Percentiles rank a stretch among this genome's conserved stretches.
phyloP scores from a whole-genome alignment of 2,113 vertebrate genomes.

The Phalacrocorax carbo region DNA sequence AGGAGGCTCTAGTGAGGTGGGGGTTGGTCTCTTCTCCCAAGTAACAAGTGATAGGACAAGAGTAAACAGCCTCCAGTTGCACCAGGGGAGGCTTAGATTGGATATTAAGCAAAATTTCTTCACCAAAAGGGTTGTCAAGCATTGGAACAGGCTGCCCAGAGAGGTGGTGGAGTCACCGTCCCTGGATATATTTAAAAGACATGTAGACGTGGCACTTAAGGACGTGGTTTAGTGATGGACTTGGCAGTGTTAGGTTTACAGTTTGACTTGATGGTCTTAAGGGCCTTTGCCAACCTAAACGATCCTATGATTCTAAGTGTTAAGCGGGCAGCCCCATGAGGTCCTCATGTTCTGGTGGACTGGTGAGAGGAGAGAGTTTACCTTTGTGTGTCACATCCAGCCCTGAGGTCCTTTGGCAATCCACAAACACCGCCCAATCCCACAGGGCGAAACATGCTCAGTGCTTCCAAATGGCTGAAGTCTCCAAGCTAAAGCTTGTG shows the following conservation, averaged over 20 bases:
- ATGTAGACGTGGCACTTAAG: neutral
- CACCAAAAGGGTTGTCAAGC: too few species aligned
- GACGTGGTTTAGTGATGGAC: neutral
- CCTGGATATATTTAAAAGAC: neutral
- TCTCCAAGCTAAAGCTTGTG: neutral
- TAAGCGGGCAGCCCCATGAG: rapidly evolving
- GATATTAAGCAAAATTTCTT: too few species aligned
- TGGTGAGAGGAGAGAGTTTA: neutral
- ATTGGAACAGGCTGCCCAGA: neutral
- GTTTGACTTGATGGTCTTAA: neutral
- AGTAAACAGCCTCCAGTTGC: too few species aligned
- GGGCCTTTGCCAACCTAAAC: neutral
- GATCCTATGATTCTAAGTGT: neutral
- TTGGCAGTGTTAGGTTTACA: neutral
- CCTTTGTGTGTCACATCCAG: neutral
- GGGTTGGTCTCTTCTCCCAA: too few species aligned
- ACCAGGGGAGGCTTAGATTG: too few species aligned
- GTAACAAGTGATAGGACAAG: too few species aligned
- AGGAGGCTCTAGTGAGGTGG: too few species aligned
- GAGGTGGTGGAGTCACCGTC: neutral
- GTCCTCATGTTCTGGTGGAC: neutral
- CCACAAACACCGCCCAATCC: neutral
- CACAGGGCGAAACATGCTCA: neutral
- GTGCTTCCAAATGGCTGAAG: neutral
- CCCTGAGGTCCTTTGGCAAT: neutral